Conservation (phyloP, 2,797 vertebrate genomes). For the Sebastes matsubarae region DNA sequence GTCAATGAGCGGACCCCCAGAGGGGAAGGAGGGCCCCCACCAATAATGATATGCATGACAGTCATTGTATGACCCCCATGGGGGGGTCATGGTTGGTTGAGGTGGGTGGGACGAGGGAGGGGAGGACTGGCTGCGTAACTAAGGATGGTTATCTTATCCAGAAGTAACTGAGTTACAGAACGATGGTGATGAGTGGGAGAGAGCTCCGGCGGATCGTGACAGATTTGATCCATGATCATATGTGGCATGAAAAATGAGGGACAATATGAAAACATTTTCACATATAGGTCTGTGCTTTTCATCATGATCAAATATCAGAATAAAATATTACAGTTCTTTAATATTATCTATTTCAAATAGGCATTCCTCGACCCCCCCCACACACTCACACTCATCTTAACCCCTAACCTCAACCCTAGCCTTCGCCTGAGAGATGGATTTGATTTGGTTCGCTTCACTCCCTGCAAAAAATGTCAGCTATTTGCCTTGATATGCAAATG, state of each 20-base stretch:
- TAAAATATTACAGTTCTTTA: not conserved
- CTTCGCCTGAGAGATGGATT: conserved; percentile 49
- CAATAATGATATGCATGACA: conserved; percentile 93
- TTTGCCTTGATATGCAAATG: conserved; percentile 81
- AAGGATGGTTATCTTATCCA: conserved; percentile 74
- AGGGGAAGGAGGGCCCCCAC: conserved; percentile 87
- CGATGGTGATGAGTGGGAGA: conserved; percentile 34
- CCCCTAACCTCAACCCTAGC: conserved; percentile 51
- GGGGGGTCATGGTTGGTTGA: conserved; percentile 80
- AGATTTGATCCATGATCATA: not conserved
- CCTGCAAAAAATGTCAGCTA: conserved; percentile 61
- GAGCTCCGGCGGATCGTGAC: not conserved
- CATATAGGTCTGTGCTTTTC: not conserved
- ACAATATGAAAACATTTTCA: not conserved
- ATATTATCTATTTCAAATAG: not conserved
- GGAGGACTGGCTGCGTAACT: conserved; percentile 55
- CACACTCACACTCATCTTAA: conserved; percentile 52
- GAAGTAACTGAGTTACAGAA: conserved; percentile 70
- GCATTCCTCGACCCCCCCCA: not conserved
- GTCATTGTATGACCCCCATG: conserved; percentile 82
- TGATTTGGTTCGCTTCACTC: conserved; percentile 67
- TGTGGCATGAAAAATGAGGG: not conserved
- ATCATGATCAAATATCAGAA: conserved; percentile 2
- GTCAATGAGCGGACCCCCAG: conserved; percentile 91
- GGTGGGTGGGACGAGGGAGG: conserved; percentile 65